phyloP scores from a whole-genome alignment of 2,797 vertebrate species.

The Aeoliscus strigatus region DNA sequence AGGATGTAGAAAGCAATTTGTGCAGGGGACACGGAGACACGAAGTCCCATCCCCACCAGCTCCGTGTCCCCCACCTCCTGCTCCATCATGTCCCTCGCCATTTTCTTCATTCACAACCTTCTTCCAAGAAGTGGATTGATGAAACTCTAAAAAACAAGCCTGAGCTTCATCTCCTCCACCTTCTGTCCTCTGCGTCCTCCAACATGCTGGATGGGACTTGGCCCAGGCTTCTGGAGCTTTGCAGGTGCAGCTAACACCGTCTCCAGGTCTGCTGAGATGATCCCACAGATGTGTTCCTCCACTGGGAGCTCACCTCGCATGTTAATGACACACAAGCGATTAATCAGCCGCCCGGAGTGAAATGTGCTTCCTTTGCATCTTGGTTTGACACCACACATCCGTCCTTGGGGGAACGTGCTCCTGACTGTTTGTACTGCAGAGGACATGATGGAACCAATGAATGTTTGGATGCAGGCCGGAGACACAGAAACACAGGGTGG shows the following conservation, averaged over 20 bases:
- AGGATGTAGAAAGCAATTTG: conserved; percentile 62
- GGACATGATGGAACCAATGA: no score
- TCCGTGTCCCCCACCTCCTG: background rate
- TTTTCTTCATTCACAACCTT: background rate
- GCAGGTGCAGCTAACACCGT: conserved; percentile 5
- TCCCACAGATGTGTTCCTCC: conserved; percentile 15
- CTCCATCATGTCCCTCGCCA: background rate
- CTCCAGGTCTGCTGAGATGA: background rate
- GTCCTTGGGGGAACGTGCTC: background rate
- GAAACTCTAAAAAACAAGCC: background rate
- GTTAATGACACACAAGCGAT: conserved; percentile 65
- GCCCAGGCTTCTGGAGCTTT: conserved; percentile 1
- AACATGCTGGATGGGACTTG: conserved; percentile 1
- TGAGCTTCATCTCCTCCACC: conserved; percentile 10
- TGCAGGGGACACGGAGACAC: conserved; percentile 29
- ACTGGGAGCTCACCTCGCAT: conserved; percentile 33
- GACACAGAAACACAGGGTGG: no score
- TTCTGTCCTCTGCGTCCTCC: no score
- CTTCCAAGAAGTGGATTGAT: conserved; percentile 4
- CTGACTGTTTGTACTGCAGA: conserved; percentile 12
- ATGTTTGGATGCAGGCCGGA: no score
- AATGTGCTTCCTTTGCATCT: conserved; percentile 51
- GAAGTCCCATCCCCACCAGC: conserved; percentile 51
- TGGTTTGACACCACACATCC: conserved; percentile 7
- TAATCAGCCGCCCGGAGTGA: conserved; percentile 62